These are phyloP conservation scores for Lasioglossum figueresi DNA, from an alignment of 2,888 invertebrate species.

Conservation along the genomic window DNA sequence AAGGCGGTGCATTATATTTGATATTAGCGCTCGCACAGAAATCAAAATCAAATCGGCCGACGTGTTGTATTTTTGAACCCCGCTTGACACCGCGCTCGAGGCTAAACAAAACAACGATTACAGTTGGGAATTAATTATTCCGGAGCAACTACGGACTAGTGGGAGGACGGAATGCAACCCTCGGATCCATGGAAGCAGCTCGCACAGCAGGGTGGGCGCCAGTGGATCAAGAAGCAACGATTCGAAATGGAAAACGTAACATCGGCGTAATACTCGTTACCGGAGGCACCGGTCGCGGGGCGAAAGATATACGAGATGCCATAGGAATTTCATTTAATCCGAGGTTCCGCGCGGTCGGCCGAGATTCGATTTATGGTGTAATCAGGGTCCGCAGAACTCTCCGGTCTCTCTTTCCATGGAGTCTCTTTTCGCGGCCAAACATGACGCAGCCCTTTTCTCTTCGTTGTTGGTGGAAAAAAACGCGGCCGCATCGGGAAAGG, in stretches of 20 bases:
- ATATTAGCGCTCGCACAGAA: not conserved
- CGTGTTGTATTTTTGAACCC: not conserved
- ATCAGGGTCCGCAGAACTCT: constrained; percentile 72
- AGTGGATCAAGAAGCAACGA: constrained; percentile 42
- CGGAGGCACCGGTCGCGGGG: constrained; percentile 52
- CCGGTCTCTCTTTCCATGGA: constrained; percentile 48
- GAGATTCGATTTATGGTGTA: constrained; percentile 82
- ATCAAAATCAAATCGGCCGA: not conserved
- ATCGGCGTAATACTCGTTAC: constrained; percentile 65
- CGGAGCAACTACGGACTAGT: too few relatives aligned
- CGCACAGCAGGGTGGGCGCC: constrained; percentile 7
- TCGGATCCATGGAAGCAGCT: not conserved
- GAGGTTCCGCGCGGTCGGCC: constrained; percentile 78
- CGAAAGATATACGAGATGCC: constrained; percentile 80
- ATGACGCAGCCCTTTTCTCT: constrained; percentile 58
- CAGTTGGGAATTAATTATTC: not conserved
- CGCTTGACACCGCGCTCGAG: not conserved
- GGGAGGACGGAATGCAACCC: not conserved
- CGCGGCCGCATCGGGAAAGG: constrained; percentile 46
- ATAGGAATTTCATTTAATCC: constrained; percentile 82
- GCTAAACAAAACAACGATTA: not conserved
- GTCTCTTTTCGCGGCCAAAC: constrained; percentile 58
- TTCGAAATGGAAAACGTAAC: constrained; percentile 56
- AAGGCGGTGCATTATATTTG: too few relatives aligned
- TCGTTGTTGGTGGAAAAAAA: constrained; percentile 18